These are phyloP conservation scores for Megaceryle torquata DNA, from an alignment of 2,113 vertebrate genomes.

Conservation along the genomic window DNA sequence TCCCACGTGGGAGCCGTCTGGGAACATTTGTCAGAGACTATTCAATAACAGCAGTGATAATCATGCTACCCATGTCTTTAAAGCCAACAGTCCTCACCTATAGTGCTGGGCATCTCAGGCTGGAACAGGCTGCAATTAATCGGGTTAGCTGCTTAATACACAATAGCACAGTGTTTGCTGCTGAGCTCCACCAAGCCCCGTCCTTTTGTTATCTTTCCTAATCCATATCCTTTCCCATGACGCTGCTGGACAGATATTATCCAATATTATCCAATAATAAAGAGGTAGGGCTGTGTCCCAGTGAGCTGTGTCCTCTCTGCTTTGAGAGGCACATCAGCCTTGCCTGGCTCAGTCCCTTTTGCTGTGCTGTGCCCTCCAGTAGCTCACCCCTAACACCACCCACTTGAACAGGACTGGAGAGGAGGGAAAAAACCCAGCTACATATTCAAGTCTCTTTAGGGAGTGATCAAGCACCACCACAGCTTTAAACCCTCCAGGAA, in stretches of 20 bases:
- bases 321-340: background rate
- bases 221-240: conserved; percentile 33
- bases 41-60: background rate
- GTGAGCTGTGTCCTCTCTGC: background rate
- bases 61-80: background rate
- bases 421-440: background rate
- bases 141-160: conserved; percentile 50
- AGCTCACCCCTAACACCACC: background rate
- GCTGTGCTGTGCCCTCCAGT: background rate
- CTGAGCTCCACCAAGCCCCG: conserved; percentile 33
- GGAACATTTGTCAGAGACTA: conserved; percentile 2
- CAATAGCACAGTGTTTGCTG: conserved; percentile 25
- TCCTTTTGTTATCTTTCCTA: conserved; percentile 43
- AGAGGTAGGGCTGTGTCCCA: background rate
- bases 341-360: background rate
- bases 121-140: conserved; percentile 50
- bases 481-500: background rate
- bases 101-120: background rate
- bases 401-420: background rate
- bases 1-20: background rate
- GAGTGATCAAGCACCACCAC: background rate
- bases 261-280: conserved; percentile 11
- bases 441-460: background rate
- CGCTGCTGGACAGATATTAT: background rate
- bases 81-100: conserved; percentile 22